These are phyloP conservation scores for Tetraodon nigroviridis DNA, from an alignment of 2,113 vertebrate genomes.

Conservation along the genomic window DNA sequence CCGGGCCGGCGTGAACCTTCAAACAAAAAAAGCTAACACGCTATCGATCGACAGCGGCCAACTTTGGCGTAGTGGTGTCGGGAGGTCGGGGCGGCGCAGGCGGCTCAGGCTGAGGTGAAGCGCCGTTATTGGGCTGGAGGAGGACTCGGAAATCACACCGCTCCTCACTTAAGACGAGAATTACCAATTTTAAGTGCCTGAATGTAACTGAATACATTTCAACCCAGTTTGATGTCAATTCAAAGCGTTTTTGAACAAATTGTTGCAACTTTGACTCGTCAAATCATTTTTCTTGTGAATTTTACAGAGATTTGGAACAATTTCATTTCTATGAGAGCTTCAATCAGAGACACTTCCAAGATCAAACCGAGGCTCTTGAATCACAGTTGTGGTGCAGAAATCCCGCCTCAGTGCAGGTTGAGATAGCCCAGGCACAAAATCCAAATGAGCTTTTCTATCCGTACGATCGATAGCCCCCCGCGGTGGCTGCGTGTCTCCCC, in stretches of 20 bases:
- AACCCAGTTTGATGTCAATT: no score
- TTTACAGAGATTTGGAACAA: no score
- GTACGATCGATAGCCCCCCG: conserved; percentile 65
- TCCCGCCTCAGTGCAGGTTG: conserved; percentile 4
- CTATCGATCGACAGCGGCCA: conserved; percentile 74
- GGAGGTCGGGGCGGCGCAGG: conserved; percentile 69
- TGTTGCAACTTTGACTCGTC: no score
- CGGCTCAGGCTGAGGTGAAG: conserved; percentile 61
- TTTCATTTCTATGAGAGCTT: no score
- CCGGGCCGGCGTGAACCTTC: conserved; percentile 73
- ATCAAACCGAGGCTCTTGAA: no score
- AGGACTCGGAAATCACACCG: conserved; percentile 53
- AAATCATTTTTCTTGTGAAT: no score
- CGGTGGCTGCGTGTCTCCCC: conserved; percentile 59
- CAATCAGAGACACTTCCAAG: no score
- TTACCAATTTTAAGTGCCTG: conserved; percentile 28
- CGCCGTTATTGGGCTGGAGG: conserved; percentile 66
- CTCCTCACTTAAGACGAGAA: conserved; percentile 50
- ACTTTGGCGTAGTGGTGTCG: conserved; percentile 69
- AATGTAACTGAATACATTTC: background rate
- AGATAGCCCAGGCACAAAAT: conserved; percentile 47
- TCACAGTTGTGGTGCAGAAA: no score
- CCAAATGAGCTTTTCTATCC: conserved; percentile 59
- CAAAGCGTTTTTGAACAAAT: no score
- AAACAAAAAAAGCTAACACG: conserved; percentile 80